Evolutionary conservation across 1,140 invertebrate genomes (phyloP).

Genomic region (Eulimnadia texana): DNA sequence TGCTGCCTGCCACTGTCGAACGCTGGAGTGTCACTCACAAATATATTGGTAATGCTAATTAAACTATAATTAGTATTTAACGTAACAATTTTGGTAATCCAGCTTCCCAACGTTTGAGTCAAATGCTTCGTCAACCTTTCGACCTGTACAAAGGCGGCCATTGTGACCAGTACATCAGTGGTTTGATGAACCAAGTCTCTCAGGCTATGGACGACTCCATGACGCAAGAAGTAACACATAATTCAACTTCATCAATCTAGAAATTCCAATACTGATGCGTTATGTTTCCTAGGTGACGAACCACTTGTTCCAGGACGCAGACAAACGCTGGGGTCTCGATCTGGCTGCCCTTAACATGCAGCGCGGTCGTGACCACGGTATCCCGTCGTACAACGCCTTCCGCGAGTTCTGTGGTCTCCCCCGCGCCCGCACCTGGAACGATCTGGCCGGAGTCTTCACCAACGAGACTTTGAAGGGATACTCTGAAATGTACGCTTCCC

Average conservation of each 20-base stretch:
- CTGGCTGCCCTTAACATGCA: constrained; percentile 56
- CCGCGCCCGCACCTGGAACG: constrained; percentile 20
- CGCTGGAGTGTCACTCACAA: constrained; percentile 36
- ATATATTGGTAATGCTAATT: constrained; percentile 30
- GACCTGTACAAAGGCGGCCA: constrained; percentile 36
- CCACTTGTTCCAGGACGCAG: constrained; percentile 31
- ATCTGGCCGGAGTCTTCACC: constrained; percentile 22
- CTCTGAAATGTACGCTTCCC: constrained; percentile 21
- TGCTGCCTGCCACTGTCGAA: constrained; percentile 35
- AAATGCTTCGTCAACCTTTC: constrained; percentile 34
- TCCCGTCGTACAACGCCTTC: constrained; percentile 33
- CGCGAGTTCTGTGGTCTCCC: constrained; percentile 32
- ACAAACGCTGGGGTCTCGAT: constrained; percentile 36
- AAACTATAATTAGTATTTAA: not conserved
- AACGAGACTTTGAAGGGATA: constrained; percentile 25
- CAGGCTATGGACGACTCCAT: constrained; percentile 37
- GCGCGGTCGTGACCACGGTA: constrained; percentile 41
- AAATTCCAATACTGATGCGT: not conserved
- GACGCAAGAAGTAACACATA: constrained; percentile 30
- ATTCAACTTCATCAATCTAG: not conserved
- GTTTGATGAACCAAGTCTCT: constrained; percentile 36
- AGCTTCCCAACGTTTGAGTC: constrained; percentile 34
- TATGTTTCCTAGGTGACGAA: constrained; percentile 26
- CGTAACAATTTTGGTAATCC: not conserved
- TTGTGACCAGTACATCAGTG: constrained; percentile 35